Base-by-base conservation (phyloP, 2,797 vertebrate genomes). In the Circus cinereus region DNA sequence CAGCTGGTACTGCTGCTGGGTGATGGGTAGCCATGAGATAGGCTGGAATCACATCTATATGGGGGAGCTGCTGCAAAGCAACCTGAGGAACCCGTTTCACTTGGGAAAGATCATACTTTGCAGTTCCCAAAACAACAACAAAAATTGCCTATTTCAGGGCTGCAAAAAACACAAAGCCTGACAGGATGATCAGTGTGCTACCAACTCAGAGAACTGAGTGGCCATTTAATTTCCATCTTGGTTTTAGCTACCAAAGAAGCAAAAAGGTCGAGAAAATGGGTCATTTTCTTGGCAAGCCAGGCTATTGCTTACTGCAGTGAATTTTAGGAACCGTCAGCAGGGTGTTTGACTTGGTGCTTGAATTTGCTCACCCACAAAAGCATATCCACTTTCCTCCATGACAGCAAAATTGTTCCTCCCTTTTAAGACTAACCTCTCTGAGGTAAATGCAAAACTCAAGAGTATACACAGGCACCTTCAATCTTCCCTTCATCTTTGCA, bases 331-430 rank as follows among this genome's bases (percentile, higher is more conserved):
- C 70, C 45, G 20, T 70, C 62, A 68, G 40, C 36, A 63, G 26
- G 15, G 18, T 69, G 40, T 83, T 91, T 93, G 74, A 63, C 57
- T 93, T 26, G 24, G 34, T 75, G 48, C 27, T 69, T 82, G n/a
- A 65, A 80, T 80, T 88, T 84, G 24, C 50, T 97, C 95, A 89
- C 77, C 72, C 88, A 84, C 56, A 59, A 48, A 70, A 75, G 63
- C 12, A 63, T 47, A 85, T 51, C 47, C 26, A 69, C 32, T 86
- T 84, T 67, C 75, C 45, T 94, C 65, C 10, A 1, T 38, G 90
- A 93, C 88, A 92, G 93, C 77, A 92, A 90, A 95, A 96, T 96
- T 81, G 72, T 85, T 94, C 92, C 91, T 80, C 62, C 89, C 82
- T 91, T 93, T 95, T 73, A 69, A 89, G 89, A 67, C 72, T 80